Evolutionary conservation across 1,140 invertebrate genomes (phyloP), one percentile per base, ranked within the genome.

Genomic region (Reticulitermes speratus): DNA sequence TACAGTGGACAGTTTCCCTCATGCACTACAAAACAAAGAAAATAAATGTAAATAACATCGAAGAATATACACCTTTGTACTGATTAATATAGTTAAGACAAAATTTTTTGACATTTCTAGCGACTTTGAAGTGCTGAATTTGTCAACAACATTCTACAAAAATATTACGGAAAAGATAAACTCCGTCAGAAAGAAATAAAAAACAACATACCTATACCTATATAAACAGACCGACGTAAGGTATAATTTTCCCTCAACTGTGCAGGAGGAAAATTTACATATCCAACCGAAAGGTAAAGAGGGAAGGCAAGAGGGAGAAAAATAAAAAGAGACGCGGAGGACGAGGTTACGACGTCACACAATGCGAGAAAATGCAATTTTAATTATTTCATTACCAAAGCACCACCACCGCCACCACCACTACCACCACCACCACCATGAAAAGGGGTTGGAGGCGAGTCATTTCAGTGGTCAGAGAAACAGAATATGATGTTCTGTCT

Each of bases 291-390:
- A 75, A 75, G 65, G 65, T 75, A 75, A 75, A 75, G 65, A 75
- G 65, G n/a, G n/a, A 30, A 75, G 0, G 65, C 65, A 30, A 75
- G 65, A 75, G 65, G n/a, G n/a, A 75, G n/a, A 75, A 75, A 75
- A 30, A 75, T 30, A 75, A 75, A 75, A 75, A 75, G 65, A 75
- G 65, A 30, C 65, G 65, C 9, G 65, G 65, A 75, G 65, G 25
- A 75, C 9, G 65, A 30, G 65, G 65, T 75, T 30, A 75, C 65
- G 65, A 75, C 65, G 65, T 30, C n/a, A 75, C 65, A 75, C 65
- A 75, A 75, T 75, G 65, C 65, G 65, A 75, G 65, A 75, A 75
- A 75, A 75, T 75, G 65, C 65, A 75, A 75, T 75, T 75, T 75
- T 75, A 75, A 75, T 75, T 75, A 75, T 75, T 75, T 75, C 65